These are phyloP conservation scores for Acleris emargana DNA, from an alignment of 2,888 invertebrate genomes.

Conservation along the genomic window DNA sequence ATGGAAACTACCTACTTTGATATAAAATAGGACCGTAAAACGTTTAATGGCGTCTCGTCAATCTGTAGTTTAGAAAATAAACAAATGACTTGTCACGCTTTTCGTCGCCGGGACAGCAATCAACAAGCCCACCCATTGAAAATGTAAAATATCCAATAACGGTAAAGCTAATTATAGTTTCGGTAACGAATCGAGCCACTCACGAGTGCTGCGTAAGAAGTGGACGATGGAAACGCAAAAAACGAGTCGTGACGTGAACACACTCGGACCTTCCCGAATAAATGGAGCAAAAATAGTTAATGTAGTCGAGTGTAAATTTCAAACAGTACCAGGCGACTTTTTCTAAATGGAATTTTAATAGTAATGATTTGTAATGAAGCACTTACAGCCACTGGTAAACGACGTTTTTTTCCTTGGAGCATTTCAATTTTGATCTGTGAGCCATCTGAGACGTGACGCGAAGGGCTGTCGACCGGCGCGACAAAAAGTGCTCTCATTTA, in stretches of 20 bases:
- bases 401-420: constrained; percentile 39
- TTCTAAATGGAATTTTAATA: constrained; percentile 34
- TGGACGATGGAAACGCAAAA: constrained; percentile 66
- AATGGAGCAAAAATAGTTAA: constrained; percentile 55
- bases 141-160: constrained; percentile 69
- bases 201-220: constrained; percentile 65
- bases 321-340: constrained; percentile 24
- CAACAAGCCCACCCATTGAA: constrained; percentile 64
- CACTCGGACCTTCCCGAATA: constrained; percentile 60
- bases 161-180: constrained; percentile 77
- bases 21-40: constrained; percentile 36
- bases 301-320: constrained; percentile 50
- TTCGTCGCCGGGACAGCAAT: constrained; percentile 52
- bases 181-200: constrained; percentile 72
- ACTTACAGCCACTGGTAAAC: constrained; percentile 37
- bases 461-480: constrained; percentile 45
- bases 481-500: constrained; percentile 79
- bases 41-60: constrained; percentile 35
- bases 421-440: constrained; percentile 61
- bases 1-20: constrained; percentile 26
- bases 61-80: constrained; percentile 53
- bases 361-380: constrained; percentile 35
- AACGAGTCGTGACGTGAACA: constrained; percentile 68
- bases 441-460: constrained; percentile 58
- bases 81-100: constrained; percentile 64